Conservation (phyloP, 1,140 invertebrate genomes). For the Drepana arcuata region DNA sequence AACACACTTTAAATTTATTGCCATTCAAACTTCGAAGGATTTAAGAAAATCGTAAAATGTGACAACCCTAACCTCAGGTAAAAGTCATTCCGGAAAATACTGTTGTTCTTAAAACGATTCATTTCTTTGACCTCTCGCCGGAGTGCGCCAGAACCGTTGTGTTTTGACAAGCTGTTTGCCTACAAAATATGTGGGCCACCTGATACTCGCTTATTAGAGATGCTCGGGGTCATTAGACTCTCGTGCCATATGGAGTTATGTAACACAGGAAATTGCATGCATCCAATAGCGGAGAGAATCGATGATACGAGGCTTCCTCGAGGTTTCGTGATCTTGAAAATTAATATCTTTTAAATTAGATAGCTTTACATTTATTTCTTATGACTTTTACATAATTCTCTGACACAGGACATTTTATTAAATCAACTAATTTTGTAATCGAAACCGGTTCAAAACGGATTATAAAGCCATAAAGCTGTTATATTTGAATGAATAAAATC, state of each 20-base stretch:
- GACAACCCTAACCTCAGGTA: not conserved
- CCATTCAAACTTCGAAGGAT: not conserved
- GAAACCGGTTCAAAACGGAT: too few relatives aligned
- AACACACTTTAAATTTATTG: not conserved
- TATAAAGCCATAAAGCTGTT: too few relatives aligned
- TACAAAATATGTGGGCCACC: slow-evolving; percentile 28
- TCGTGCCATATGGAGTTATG: not conserved
- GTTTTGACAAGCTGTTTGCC: slow-evolving; percentile 40
- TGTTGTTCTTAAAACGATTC: not conserved
- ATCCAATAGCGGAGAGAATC: too few relatives aligned
- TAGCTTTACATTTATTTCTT: too few relatives aligned
- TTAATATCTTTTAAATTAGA: too few relatives aligned
- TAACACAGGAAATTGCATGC: too few relatives aligned
- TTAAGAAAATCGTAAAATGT: not conserved
- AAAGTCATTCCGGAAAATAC: not conserved
- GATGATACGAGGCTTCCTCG: too few relatives aligned
- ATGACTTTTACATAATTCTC: too few relatives aligned
- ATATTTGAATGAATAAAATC: too few relatives aligned
- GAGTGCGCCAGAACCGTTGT: slow-evolving; percentile 25
- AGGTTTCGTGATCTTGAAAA: too few relatives aligned
- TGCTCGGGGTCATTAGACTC: slow-evolving; percentile 21
- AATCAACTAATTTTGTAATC: too few relatives aligned
- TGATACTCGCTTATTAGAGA: slow-evolving; percentile 15
- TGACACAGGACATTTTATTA: too few relatives aligned
- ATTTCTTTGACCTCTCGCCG: slow-evolving; percentile 19